phyloP scores from a whole-genome alignment of 2,888 invertebrate genomes.

The Hipparchia semele region DNA sequence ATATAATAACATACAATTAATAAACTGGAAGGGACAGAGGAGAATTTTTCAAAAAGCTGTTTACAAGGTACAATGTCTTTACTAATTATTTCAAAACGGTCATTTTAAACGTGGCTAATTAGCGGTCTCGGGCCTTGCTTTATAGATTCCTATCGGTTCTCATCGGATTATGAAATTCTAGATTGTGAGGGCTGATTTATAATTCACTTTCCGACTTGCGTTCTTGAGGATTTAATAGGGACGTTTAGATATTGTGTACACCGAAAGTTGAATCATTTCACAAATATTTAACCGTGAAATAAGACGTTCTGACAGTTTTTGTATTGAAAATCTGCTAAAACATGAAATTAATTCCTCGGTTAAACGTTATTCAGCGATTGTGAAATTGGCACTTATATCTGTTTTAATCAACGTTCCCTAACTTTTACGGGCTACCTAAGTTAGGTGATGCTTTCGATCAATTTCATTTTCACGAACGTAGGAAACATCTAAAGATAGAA shows the following conservation, averaged over 20 bases:
- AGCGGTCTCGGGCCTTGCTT: conserved; percentile 37
- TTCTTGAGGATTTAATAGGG: not conserved
- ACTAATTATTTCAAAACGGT: conserved; percentile 42
- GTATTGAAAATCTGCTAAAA: no score
- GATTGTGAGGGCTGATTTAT: conserved; percentile 26
- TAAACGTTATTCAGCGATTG: no score
- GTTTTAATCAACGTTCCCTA: no score
- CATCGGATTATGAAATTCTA: conserved; percentile 36
- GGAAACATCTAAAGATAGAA: no score
- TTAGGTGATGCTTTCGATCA: no score
- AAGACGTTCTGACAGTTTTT: no score
- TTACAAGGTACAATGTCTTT: conserved; percentile 65
- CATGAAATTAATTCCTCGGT: no score
- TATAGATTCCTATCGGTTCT: conserved; percentile 40
- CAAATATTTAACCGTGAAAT: no score
- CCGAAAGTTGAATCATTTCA: no score
- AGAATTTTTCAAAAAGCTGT: conserved; percentile 79
- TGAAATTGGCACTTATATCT: no score
- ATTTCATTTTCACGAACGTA: no score
- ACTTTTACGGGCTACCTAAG: no score
- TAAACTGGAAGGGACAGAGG: conserved; percentile 75
- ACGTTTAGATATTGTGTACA: not conserved
- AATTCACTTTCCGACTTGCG: conserved; percentile 22
- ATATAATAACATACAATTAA: conserved; percentile 79
- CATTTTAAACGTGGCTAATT: conserved; percentile 42